A percentile compares a stretch with the other conserved stretches of the same genome.
phyloP scores from a whole-genome alignment of 1,140 invertebrate species.

The Frieseomelitta varia region DNA sequence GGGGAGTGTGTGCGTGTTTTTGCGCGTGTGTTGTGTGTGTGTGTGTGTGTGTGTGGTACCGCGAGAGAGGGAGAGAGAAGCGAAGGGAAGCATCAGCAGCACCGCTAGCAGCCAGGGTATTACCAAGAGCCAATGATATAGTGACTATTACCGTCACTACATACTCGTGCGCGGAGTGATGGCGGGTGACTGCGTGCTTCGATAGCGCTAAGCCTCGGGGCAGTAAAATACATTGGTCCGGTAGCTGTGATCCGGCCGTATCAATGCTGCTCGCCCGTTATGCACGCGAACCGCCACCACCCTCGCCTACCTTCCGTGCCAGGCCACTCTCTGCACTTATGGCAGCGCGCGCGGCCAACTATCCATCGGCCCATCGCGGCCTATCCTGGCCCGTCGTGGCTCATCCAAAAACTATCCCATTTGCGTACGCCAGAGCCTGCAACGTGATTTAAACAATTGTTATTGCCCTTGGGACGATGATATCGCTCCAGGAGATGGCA shows the following conservation, averaged over 20 bases:
- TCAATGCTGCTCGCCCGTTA: slow-evolving; percentile 81
- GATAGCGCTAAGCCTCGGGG: slow-evolving; percentile 81
- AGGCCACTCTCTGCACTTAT: slow-evolving; percentile 18
- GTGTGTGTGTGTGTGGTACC: slow-evolving; percentile 23
- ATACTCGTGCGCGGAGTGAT: slow-evolving; percentile 81
- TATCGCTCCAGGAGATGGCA: too few species aligned
- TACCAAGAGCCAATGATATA: slow-evolving; percentile 83
- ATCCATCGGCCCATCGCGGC: slow-evolving; percentile 3
- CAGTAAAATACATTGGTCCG: slow-evolving; percentile 82
- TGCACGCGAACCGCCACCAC: slow-evolving; percentile 67
- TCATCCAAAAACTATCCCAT: not conserved
- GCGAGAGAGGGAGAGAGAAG: slow-evolving; percentile 20
- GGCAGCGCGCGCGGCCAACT: slow-evolving; percentile 1
- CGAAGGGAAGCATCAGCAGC: slow-evolving; percentile 63
- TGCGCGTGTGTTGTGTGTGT: too few species aligned
- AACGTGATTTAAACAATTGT: too few species aligned
- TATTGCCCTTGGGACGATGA: too few species aligned
- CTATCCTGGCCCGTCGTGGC: not conserved
- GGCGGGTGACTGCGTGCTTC: slow-evolving; percentile 82
- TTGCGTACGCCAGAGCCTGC: not conserved
- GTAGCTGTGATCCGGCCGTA: slow-evolving; percentile 81
- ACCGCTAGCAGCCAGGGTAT: slow-evolving; percentile 76
- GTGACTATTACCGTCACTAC: slow-evolving; percentile 83
- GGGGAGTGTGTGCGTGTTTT: not conserved
- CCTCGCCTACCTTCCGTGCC: slow-evolving; percentile 36